These are phyloP conservation scores for Plagiodera versicolora DNA, from an alignment of 2,888 invertebrate genomes.

Conservation along the genomic window DNA sequence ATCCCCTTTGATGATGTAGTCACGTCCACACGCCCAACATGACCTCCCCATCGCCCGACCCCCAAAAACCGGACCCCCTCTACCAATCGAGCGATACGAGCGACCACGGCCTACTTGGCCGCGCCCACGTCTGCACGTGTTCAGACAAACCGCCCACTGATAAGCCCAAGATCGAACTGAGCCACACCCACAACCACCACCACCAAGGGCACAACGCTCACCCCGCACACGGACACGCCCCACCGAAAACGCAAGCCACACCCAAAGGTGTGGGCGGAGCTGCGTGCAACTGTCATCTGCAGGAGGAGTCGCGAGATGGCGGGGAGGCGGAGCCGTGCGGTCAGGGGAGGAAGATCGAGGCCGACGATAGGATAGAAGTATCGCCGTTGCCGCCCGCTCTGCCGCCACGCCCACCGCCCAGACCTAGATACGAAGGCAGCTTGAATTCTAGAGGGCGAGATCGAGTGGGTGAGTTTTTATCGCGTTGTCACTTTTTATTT, in stretches of 20 bases:
- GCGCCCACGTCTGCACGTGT: slow-evolving; percentile 45
- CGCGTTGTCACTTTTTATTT: not conserved
- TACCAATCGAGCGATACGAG: slow-evolving; percentile 52
- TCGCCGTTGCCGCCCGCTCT: slow-evolving; percentile 55
- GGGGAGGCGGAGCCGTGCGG: slow-evolving; percentile 36
- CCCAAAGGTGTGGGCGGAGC: slow-evolving; percentile 27
- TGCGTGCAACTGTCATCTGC: slow-evolving; percentile 52
- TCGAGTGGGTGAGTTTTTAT: slow-evolving; percentile 43
- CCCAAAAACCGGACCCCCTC: slow-evolving; percentile 48
- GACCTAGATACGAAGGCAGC: slow-evolving; percentile 51
- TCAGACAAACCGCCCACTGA: slow-evolving; percentile 43
- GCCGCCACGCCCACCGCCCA: slow-evolving; percentile 55
- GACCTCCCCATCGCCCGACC: slow-evolving; percentile 50
- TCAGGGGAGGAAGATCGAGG: slow-evolving; percentile 47
- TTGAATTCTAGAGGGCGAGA: slow-evolving; percentile 46
- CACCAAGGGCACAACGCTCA: slow-evolving; percentile 34
- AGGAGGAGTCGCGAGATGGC: slow-evolving; percentile 42
- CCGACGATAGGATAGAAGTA: slow-evolving; percentile 54
- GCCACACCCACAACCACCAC: slow-evolving; percentile 29
- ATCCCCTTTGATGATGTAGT: not conserved
- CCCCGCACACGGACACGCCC: slow-evolving; percentile 43
- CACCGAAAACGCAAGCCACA: slow-evolving; percentile 46
- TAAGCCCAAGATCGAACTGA: slow-evolving; percentile 42
- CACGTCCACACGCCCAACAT: slow-evolving; percentile 22
- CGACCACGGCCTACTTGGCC: slow-evolving; percentile 48